Base-by-base conservation (phyloP, 2,888 invertebrate genomes). In the Pomacea canaliculata region DNA sequence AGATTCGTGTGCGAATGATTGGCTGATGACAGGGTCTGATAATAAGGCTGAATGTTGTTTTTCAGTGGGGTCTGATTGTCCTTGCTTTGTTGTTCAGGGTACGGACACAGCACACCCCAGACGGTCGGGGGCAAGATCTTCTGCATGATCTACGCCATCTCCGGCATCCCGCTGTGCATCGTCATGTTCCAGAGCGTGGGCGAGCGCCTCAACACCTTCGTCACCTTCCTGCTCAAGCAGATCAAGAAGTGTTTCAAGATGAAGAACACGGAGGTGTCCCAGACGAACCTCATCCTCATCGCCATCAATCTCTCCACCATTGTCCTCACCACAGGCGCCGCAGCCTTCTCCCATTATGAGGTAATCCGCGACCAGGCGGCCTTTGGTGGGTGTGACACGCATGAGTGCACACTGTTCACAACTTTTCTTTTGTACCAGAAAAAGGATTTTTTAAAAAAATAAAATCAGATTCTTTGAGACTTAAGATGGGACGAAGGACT, bases 121-220 rank as follows among this genome's bases (percentile, higher is more conserved):
- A 99, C 99, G 65, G 94, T 96, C 84, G 95, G 96, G 78, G 99
- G 99, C n/a, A 99, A 99, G 92, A 93, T 97, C 84, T 99, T 99
- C 93, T 99, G 99, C 86, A 99, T 99, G 97, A 88, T 91, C 73
- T 92, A 92, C 85, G 92, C 92, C 12, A 86, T 98, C 89, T 96
- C 97, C 78, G 98, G 98, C 10, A 99, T 99, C 81, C 98, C 98
- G 0, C 91, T 98, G 48, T 98, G 98, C 1, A 93, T 99, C 79
- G 96, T 99, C 60, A 99, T 99, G 98, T 99, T 99, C 92, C 99
- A 99, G 91, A 97, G 97, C 87, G 99, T 99, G 82, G 99, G 99
- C 87, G 99, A 99, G 91, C 94, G 99, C 83, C 93, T 99, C 78
- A 99, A 99, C 91, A 98, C 98, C 90, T 97, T 99, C 85, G 97